Percentiles rank a stretch among this genome's conserved stretches.
These are phyloP conservation scores for Eupithecia dodoneata DNA, from an alignment of 2,888 invertebrate species.

Conservation along the genomic window DNA sequence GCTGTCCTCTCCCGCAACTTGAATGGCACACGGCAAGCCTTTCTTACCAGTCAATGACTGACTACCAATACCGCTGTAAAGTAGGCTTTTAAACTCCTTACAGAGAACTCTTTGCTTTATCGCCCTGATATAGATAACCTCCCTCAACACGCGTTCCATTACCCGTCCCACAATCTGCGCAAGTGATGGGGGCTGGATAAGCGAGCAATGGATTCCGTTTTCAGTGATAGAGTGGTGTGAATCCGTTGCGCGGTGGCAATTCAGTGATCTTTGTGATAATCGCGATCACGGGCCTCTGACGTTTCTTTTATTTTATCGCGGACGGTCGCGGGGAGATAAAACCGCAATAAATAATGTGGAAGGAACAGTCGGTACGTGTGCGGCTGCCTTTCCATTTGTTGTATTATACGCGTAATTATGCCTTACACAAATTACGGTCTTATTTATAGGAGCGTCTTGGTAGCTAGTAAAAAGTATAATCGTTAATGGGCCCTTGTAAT, in stretches of 20 bases:
- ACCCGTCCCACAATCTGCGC: slow-evolving; percentile 32
- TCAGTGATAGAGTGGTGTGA: slow-evolving; percentile 42
- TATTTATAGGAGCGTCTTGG: slow-evolving; percentile 54
- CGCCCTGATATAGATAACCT: slow-evolving; percentile 44
- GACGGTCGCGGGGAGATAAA: slow-evolving; percentile 78
- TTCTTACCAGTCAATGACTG: slow-evolving; percentile 71
- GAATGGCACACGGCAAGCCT: slow-evolving; percentile 66
- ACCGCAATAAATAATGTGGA: slow-evolving; percentile 78
- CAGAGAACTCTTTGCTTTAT: slow-evolving; percentile 71
- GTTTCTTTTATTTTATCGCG: slow-evolving; percentile 82
- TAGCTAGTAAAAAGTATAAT: slow-evolving; percentile 63
- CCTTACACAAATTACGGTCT: slow-evolving; percentile 60
- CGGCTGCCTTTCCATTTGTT: slow-evolving; percentile 77
- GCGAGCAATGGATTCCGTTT: slow-evolving; percentile 46
- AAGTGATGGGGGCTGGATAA: slow-evolving; percentile 9
- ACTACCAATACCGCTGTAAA: slow-evolving; percentile 71
- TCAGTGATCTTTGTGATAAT: slow-evolving; percentile 79
- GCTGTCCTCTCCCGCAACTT: slow-evolving; percentile 66
- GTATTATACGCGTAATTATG: slow-evolving; percentile 78
- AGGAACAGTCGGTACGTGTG: slow-evolving; percentile 71
- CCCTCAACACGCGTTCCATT: slow-evolving; percentile 45
- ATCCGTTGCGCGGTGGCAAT: slow-evolving; percentile 62
- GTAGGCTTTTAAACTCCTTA: slow-evolving; percentile 67
- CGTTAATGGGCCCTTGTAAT: slow-evolving; percentile 66
- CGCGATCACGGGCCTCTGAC: slow-evolving; percentile 77